Base-by-base conservation (phyloP, 2,113 vertebrate genomes). In the Spea multiplicata region DNA sequence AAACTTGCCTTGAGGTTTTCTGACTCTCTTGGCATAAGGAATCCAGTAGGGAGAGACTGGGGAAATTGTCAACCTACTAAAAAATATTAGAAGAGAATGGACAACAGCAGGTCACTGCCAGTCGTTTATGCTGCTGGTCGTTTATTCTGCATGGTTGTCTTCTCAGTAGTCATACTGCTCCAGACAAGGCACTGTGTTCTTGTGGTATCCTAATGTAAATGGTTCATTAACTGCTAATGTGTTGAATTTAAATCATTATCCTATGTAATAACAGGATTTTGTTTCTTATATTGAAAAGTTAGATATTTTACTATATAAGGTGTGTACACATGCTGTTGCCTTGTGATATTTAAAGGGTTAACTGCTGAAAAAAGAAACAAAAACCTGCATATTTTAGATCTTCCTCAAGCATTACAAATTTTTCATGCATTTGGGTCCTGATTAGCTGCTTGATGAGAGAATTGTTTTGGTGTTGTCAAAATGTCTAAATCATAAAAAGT, bases 41-140 rank as follows among this genome's bases (percentile, higher is more conserved):
- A 87, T 76, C 57, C 88, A 83, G 84, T 76, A n/a, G 84, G 87
- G 81, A 80, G 81, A 86, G 82, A 50, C 30, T n/a, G 8, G 16
- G 8, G 17, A 66, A 66, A 65, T 75, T 49, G 50, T n/a, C 13
- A 75, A 65, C 50, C 86, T 0, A 8, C 13, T 77, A 44, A 62
- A 78, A 86, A 80, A 76, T 3, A 0, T 83, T 57, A 5, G 73
- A 85, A 81, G 0, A 82, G 8, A 47, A 82, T 5, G 9, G 84
- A n/a, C 59, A 81, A 66, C 81, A 80, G 82, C 59, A 7, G 76
- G 70, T 50, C 75, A 48, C 47, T 3, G 8, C 55, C 50, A 62
- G 74, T 75, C 81, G 70, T 77, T 57, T 67, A 81, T 83, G 69
- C 12, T 53, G 73, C 55, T 5, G 14, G 10, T 59, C 9, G 12